Evolutionary conservation across 2,888 invertebrate genomes (phyloP).

Genomic region (Opisthograptis luteolata): DNA sequence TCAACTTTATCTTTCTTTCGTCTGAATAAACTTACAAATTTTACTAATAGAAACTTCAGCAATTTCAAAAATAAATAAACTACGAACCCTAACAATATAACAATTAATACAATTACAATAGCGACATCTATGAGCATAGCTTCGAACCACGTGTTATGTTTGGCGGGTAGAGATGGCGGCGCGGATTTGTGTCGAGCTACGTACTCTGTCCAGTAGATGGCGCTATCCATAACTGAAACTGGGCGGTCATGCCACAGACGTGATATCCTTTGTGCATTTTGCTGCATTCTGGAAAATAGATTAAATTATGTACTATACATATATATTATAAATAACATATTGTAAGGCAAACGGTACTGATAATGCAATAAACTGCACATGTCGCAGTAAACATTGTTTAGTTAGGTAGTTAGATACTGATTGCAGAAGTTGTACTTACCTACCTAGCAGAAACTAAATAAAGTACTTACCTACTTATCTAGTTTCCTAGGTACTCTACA

Average conservation of each 20-base stretch:
- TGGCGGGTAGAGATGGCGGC: conserved; percentile 55
- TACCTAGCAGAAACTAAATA: too few species aligned
- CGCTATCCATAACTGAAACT: conserved; percentile 82
- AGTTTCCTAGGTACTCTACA: too few species aligned
- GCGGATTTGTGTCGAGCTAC: conserved; percentile 77
- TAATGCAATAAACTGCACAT: too few species aligned
- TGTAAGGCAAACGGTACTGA: too few species aligned
- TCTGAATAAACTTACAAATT: conserved; percentile 30
- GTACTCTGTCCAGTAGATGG: conserved; percentile 87
- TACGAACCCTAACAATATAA: conserved; percentile 39
- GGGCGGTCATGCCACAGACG: conserved; percentile 83
- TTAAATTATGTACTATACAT: too few species aligned
- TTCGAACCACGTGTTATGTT: conserved; percentile 55
- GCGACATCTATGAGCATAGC: conserved; percentile 61
- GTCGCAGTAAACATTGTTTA: too few species aligned
- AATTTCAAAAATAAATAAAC: conserved; percentile 42
- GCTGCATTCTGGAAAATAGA: conserved; percentile 58
- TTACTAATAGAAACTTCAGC: conserved; percentile 36
- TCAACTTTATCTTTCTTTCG: conserved; percentile 45
- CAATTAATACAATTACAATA: conserved; percentile 44
- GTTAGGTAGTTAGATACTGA: too few species aligned
- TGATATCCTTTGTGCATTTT: conserved; percentile 75
- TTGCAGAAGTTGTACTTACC: too few species aligned
- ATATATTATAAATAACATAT: too few species aligned
- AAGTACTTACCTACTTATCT: too few species aligned